Evolutionary conservation across 2,888 invertebrate genomes (phyloP).

Genomic region (Lepetodrilus schrolli): DNA sequence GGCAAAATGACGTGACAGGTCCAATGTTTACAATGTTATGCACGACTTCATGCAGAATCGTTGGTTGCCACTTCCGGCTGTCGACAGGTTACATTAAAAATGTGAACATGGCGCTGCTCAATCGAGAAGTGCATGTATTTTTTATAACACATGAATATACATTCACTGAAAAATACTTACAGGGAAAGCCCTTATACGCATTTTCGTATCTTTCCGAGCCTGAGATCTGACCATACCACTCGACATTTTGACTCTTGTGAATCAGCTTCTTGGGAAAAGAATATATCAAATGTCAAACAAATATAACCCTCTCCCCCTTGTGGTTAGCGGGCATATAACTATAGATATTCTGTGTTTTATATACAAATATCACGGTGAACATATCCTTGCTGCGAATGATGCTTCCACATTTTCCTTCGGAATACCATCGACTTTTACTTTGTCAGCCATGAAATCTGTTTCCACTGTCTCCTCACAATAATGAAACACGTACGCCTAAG

Average conservation of each 20-base stretch:
- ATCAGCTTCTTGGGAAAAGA: conserved; percentile 16
- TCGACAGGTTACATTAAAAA: no score
- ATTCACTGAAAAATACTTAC: conserved; percentile 82
- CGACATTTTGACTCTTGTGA: conserved; percentile 33
- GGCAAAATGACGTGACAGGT: no score
- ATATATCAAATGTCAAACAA: conserved; percentile 1
- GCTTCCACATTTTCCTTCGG: conserved; percentile 18
- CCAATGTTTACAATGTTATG: conserved; percentile 24
- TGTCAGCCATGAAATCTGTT: conserved; percentile 27
- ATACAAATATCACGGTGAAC: background rate
- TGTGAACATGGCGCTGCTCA: no score
- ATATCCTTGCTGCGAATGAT: background rate
- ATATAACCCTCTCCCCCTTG: background rate
- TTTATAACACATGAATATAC: background rate
- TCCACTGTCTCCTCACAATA: conserved; percentile 23
- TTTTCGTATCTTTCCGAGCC: conserved; percentile 80
- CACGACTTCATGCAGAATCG: background rate
- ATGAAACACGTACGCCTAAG: background rate
- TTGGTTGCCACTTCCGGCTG: background rate
- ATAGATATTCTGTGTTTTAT: background rate
- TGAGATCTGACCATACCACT: conserved; percentile 50
- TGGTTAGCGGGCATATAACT: background rate
- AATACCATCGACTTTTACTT: conserved; percentile 4
- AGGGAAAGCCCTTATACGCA: conserved; percentile 98
- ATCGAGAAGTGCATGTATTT: no score